Percentiles rank a stretch among this genome's conserved stretches.
These are phyloP conservation scores for Trachythela sp. DNA, from an alignment of 64 coral and sea anemone species.

Conservation along the genomic window DNA sequence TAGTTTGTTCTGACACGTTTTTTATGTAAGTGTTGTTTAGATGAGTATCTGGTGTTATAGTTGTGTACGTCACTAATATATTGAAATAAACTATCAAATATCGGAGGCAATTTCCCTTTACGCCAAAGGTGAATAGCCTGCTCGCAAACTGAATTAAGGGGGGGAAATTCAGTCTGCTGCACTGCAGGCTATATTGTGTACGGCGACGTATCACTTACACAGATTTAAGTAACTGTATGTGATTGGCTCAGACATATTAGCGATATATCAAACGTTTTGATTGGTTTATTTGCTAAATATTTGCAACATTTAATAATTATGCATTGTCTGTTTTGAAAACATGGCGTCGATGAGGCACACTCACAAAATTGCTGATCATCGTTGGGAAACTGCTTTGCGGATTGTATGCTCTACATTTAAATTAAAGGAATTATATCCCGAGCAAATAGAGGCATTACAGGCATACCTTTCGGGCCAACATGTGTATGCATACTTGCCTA, in stretches of 20 bases:
- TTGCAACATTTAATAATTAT: not conserved
- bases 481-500: constrained; percentile 26
- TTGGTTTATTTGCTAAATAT: not conserved
- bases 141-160: not conserved
- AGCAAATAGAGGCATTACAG: constrained; percentile 1
- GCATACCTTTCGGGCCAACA: constrained; percentile 22
- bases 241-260: not conserved
- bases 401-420: not conserved
- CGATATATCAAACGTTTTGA: not conserved
- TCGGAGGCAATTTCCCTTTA: no score
- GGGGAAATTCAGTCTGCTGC: not conserved
- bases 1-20: no score
- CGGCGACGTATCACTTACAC: not conserved
- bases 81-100: no score
- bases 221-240: not conserved
- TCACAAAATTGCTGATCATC: not conserved
- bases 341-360: not conserved
- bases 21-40: no score
- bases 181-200: not conserved
- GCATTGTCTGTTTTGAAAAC: not conserved
- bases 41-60: no score
- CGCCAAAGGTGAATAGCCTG: no score
- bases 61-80: no score
- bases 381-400: constrained; percentile 1
- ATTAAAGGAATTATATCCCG: constrained; percentile 9